These are phyloP conservation scores for Lordiphosa stackelbergi DNA, from an alignment of 1,140 invertebrate genomes.

Conservation along the genomic window DNA sequence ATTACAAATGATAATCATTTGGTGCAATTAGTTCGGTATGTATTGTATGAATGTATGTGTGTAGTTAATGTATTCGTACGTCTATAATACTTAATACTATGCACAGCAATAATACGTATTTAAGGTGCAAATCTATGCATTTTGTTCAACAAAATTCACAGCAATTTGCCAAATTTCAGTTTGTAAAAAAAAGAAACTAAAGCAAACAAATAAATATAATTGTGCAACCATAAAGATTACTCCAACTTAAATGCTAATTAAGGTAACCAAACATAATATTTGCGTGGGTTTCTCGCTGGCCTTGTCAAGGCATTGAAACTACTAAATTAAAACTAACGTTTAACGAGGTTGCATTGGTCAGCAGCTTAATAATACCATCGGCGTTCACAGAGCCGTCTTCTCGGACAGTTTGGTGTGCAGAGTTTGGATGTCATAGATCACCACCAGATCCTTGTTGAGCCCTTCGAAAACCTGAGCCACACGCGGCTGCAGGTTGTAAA, in stretches of 20 bases:
- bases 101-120: constrained; percentile 36
- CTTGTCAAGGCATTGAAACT: constrained; percentile 49
- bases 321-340: constrained; percentile 16
- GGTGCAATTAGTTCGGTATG: constrained; percentile 29
- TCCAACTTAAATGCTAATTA: constrained; percentile 71
- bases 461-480: constrained; percentile 88
- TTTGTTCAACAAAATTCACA: constrained; percentile 44
- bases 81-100: constrained; percentile 56
- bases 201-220: constrained; percentile 39
- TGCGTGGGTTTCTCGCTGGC: constrained; percentile 54
- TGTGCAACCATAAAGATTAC: constrained; percentile 44
- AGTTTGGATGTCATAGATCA: constrained; percentile 85
- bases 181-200: background rate
- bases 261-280: constrained; percentile 47
- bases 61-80: constrained; percentile 33
- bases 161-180: constrained; percentile 31
- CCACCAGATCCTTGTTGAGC: constrained; percentile 83
- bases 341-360: constrained; percentile 52
- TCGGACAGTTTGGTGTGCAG: constrained; percentile 83
- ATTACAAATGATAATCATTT: no score
- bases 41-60: constrained; percentile 4
- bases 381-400: constrained; percentile 35
- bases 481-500: constrained; percentile 88
- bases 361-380: background rate
- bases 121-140: constrained; percentile 31